phyloP scores from a whole-genome alignment of 1,140 invertebrate genomes.

The Drosophila kanapiae region DNA sequence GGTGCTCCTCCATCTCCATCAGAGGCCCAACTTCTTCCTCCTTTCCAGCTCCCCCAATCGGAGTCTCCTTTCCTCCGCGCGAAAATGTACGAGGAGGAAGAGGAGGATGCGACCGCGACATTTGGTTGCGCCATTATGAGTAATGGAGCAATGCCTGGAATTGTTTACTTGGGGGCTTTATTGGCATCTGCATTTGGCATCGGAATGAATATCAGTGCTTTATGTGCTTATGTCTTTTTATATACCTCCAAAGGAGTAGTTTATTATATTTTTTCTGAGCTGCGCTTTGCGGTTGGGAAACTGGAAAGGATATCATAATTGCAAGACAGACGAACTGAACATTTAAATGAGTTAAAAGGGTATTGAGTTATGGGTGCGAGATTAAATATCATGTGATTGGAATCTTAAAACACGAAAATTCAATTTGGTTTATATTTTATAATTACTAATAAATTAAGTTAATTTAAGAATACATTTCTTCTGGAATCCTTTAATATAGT shows the following conservation, averaged over 20 bases:
- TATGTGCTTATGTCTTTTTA: constrained; percentile 44
- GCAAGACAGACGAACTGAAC: constrained; percentile 1
- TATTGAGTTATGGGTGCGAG: neutral
- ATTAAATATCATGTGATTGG: neutral
- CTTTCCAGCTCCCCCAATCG: constrained; percentile 10
- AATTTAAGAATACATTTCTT: too few species aligned
- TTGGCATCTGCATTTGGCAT: constrained; percentile 56
- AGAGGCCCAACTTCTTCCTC: neutral
- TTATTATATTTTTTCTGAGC: constrained; percentile 28
- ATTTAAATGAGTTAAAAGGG: constrained; percentile 20
- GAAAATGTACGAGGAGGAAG: neutral
- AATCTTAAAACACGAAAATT: neutral
- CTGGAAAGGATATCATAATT: constrained; percentile 41
- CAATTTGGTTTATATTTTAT: too few species aligned
- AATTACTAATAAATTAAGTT: too few species aligned
- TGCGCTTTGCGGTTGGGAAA: constrained; percentile 11
- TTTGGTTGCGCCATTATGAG: constrained; percentile 72
- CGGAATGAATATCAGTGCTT: constrained; percentile 39
- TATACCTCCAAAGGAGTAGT: neutral
- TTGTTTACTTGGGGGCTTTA: constrained; percentile 74
- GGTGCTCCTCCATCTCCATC: constrained; percentile 41
- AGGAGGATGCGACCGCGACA: constrained; percentile 46
- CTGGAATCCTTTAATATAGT: neutral
- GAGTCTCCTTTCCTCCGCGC: constrained; percentile 14
- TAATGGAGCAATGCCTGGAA: constrained; percentile 78